Conservation (phyloP, 2,113 vertebrate species). For the Noturus placidus region DNA sequence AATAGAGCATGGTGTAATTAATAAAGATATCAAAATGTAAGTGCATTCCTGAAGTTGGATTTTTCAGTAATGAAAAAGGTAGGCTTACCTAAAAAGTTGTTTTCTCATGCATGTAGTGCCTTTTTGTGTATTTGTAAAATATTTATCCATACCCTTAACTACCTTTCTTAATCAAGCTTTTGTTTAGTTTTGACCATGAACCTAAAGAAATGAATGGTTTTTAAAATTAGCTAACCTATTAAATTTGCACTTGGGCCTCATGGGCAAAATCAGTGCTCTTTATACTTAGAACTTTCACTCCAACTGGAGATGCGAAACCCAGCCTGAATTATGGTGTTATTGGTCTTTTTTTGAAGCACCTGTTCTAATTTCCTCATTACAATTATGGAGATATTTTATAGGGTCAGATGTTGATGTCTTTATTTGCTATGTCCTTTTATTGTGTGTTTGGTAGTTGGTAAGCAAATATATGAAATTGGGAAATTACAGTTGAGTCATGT, state of each 20-base stretch:
- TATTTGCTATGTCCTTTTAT: neutral
- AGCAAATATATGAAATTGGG: slow-evolving; percentile 5
- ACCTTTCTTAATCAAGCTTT: neutral
- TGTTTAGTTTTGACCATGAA: slow-evolving; percentile 7
- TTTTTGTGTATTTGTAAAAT: slow-evolving; percentile 27
- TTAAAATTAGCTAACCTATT: neutral
- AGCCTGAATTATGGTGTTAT: neutral
- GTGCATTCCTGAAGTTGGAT: slow-evolving; percentile 5
- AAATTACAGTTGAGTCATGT: slow-evolving; percentile 38
- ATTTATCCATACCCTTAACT: slow-evolving; percentile 10
- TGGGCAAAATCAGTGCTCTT: slow-evolving; percentile 22
- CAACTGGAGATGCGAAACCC: neutral
- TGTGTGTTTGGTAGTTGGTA: slow-evolving; percentile 15
- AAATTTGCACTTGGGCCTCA: slow-evolving; percentile 32
- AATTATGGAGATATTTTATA: slow-evolving; percentile 11
- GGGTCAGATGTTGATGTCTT: slow-evolving; percentile 1
- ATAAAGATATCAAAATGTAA: neutral
- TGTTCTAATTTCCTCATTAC: slow-evolving; percentile 2
- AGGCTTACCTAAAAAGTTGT: neutral
- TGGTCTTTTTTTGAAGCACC: slow-evolving; percentile 12
- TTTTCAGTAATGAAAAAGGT: neutral
- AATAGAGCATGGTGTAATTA: neutral
- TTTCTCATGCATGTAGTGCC: slow-evolving; percentile 39
- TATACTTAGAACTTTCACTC: neutral
- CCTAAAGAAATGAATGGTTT: slow-evolving; percentile 3